phyloP scores from a whole-genome alignment of 2,888 invertebrate genomes.

The Lymantria monacha region DNA sequence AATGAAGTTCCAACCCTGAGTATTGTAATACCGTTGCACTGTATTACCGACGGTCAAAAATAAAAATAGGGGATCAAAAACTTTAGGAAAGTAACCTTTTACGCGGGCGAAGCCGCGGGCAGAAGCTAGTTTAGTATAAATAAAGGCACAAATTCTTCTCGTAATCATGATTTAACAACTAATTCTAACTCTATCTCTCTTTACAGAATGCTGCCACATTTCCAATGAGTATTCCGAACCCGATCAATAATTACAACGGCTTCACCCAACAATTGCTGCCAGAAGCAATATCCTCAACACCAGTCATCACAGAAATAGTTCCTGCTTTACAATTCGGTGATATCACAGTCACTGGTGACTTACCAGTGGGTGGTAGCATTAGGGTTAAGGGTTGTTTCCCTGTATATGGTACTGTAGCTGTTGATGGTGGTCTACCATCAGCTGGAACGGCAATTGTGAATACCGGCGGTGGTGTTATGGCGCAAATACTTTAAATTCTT shows the following conservation, averaged over 20 bases:
- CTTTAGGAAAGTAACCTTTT: no score
- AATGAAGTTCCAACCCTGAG: no score
- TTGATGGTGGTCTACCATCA: constrained; percentile 61
- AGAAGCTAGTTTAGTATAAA: no score
- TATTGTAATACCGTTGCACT: no score
- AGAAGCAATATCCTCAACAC: constrained; percentile 38
- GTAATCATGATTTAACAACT: neutral
- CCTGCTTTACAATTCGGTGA: constrained; percentile 63
- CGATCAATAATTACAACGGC: constrained; percentile 5
- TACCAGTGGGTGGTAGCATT: constrained; percentile 62
- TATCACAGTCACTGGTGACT: constrained; percentile 53
- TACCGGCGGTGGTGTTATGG: constrained; percentile 38
- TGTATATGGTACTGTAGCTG: constrained; percentile 59
- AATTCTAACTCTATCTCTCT: neutral
- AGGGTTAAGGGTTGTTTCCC: constrained; percentile 65
- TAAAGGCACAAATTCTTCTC: no score
- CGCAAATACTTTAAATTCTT: constrained; percentile 20
- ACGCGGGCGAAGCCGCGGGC: no score
- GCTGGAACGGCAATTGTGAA: constrained; percentile 56
- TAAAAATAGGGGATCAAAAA: no score
- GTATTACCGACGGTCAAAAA: no score
- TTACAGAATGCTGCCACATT: constrained; percentile 31
- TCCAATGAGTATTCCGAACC: constrained; percentile 28
- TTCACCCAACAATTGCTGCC: constrained; percentile 12
- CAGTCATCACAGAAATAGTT: constrained; percentile 57